Evolutionary conservation across 37 sponge, comb jelly and placozoan genomes (phyloP).

Genomic region (Amphimedon queenslandica): DNA sequence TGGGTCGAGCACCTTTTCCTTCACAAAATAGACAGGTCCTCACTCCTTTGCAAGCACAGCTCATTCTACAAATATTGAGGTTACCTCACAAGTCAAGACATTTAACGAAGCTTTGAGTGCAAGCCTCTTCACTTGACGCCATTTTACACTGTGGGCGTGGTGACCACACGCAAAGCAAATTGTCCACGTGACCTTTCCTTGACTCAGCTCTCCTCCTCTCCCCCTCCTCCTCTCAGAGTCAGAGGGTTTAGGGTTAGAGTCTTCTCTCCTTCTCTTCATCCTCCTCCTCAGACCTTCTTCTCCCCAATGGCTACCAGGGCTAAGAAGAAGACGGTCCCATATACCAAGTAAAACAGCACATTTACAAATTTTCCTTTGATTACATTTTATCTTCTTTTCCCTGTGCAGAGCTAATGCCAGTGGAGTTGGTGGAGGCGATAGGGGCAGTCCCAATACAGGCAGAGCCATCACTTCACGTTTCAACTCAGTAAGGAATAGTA

Average conservation of each 20-base stretch:
- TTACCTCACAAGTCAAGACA: neutral
- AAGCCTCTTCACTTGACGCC: too few species aligned
- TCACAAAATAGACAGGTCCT: slow-evolving; percentile 71
- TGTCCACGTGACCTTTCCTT: too few species aligned
- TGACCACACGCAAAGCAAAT: too few species aligned
- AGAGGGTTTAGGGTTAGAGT: neutral
- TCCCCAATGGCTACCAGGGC: neutral
- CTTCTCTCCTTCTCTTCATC: neutral
- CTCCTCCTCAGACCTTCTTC: too few species aligned
- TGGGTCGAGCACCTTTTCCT: neutral
- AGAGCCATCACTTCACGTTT: neutral
- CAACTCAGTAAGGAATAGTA: too few species aligned
- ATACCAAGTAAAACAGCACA: neutral
- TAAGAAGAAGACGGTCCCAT: neutral
- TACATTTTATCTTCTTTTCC: neutral
- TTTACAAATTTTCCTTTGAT: neutral
- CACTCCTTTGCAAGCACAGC: slow-evolving; percentile 65
- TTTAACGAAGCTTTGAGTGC: neutral
- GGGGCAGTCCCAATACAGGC: neutral
- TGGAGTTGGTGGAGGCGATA: neutral
- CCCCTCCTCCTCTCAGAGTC: neutral
- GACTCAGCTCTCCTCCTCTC: too few species aligned
- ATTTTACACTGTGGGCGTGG: too few species aligned
- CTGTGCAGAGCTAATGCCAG: neutral
- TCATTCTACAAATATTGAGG: neutral